phyloP scores from a whole-genome alignment of 2,797 vertebrate species.

The Mallotus villosus region DNA sequence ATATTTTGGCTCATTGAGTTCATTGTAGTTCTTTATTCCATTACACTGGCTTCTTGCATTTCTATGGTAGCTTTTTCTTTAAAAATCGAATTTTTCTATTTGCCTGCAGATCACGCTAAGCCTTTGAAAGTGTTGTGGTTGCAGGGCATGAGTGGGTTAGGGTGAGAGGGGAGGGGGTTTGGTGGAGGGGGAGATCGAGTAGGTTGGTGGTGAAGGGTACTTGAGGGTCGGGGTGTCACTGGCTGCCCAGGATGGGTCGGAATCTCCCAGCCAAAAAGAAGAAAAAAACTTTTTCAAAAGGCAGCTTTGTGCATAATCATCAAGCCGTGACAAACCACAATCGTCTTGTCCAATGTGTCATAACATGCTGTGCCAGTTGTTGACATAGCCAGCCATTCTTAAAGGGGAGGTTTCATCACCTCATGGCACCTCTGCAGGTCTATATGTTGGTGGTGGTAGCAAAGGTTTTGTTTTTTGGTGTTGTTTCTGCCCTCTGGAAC shows the following conservation, averaged over 20 bases:
- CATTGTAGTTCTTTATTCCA: conserved; percentile 39
- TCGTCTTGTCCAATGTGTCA: conserved; percentile 60
- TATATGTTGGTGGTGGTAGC: conserved; percentile 13
- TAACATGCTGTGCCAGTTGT: conserved; percentile 53
- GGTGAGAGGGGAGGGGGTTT: conserved; percentile 38
- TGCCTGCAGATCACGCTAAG: conserved; percentile 63
- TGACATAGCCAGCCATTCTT: conserved; percentile 42
- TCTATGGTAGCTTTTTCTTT: conserved; percentile 21
- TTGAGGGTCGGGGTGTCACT: conserved; percentile 50
- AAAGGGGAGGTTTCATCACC: conserved; percentile 43
- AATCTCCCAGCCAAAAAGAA: conserved; percentile 44
- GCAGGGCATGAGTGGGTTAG: conserved; percentile 34
- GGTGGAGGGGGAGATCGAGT: conserved; percentile 27
- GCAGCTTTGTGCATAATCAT: conserved; percentile 57
- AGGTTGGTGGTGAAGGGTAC: conserved; percentile 33
- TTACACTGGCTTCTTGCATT: conserved; percentile 41
- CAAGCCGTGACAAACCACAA: conserved; percentile 51
- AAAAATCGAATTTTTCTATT: conserved; percentile 54
- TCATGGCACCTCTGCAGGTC: conserved; percentile 24
- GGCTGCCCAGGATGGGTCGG: conserved; percentile 51
- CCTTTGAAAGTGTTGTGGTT: conserved; percentile 64
- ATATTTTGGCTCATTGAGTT: conserved; percentile 28
- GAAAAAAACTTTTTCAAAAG: conserved; percentile 52
- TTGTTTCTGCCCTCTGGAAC: conserved; percentile 3
- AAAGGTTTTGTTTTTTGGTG: conserved; percentile 4